Base-by-base conservation (phyloP, 2,888 invertebrate species). In the Strigamia transsilvanica region DNA sequence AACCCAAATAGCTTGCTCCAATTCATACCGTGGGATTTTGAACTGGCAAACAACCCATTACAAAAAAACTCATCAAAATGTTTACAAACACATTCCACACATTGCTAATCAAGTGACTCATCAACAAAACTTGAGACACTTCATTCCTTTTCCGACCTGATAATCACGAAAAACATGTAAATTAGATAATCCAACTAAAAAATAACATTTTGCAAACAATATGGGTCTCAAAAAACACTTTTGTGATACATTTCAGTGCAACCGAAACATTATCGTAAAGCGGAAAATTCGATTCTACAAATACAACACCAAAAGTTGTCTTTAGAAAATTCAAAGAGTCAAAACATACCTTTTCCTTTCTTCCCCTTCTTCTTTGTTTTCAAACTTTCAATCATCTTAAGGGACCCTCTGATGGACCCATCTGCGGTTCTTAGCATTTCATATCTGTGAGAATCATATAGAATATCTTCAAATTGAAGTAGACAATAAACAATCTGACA, bases 341-440 rank as follows among this genome's bases (percentile, higher is more conserved):
- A 41, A 78, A 18, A 23, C 78, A 18, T 61, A 34, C 84, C 84
- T 51, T 73, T 80, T 66, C 80, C 82, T 82, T 85, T 84, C 41
- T 84, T 84, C 34, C 78, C 92, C 82, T 89, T 89, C 85, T 89
- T 90, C 85, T 90, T 90, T 81, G 87, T 88, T 85, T 91, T 91
- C 84, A 90, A 85, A 84, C 85, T 87, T 83, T 90, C 90, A 84
- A 91, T 86, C 85, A 87, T 84, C 86, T 91, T 91, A 66, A 91
- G 87, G 0, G 91, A 91, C 46, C 92, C 92, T 84, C 90, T 90
- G 84, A 92, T 90, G 80, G 94, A 93, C 3, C 94, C 93, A 87
- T 94, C 94, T 84, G 91, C 90, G 0, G 93, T 92, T 88, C 94
- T 93, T 82, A 93, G 88, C 90, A 94, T 92, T 88, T 94, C 94